These are phyloP conservation scores for Glaucomys volans DNA, from an alignment of 2,113 vertebrate genomes.

Conservation along the genomic window DNA sequence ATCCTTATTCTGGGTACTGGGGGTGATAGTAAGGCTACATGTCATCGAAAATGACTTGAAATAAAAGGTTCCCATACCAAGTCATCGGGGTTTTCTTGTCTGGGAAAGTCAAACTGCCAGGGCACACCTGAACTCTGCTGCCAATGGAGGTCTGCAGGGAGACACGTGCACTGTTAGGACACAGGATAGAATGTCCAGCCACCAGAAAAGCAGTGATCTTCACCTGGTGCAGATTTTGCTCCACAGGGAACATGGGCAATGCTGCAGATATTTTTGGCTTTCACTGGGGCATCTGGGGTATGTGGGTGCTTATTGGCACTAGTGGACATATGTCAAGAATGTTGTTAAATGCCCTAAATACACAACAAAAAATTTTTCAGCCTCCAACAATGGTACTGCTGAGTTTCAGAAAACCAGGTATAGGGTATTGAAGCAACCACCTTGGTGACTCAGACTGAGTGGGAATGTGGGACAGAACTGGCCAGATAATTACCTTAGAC, in stretches of 20 bases:
- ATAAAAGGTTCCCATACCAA: not conserved
- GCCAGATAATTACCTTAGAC: conserved; percentile 47
- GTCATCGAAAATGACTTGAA: not conserved
- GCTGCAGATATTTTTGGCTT: not conserved
- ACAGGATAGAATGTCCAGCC: not conserved
- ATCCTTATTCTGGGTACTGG: not conserved
- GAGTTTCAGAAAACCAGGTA: not conserved
- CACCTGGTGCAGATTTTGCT: not conserved
- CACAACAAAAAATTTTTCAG: not conserved
- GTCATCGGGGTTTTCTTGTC: not conserved
- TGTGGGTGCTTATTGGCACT: not conserved
- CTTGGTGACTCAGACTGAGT: not conserved
- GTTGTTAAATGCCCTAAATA: not conserved
- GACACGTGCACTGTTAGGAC: not conserved
- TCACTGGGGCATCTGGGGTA: not conserved
- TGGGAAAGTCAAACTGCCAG: not conserved
- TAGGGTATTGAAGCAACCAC: not conserved
- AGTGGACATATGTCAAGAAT: not conserved
- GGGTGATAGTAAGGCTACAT: not conserved
- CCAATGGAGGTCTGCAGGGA: not conserved
- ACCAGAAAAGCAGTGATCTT: not conserved
- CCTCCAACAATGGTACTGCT: not conserved
- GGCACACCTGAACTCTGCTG: not conserved
- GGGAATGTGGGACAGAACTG: not conserved
- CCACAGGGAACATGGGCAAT: not conserved